Conservation (phyloP, 2,113 vertebrate species). For the Thermophis baileyi region DNA sequence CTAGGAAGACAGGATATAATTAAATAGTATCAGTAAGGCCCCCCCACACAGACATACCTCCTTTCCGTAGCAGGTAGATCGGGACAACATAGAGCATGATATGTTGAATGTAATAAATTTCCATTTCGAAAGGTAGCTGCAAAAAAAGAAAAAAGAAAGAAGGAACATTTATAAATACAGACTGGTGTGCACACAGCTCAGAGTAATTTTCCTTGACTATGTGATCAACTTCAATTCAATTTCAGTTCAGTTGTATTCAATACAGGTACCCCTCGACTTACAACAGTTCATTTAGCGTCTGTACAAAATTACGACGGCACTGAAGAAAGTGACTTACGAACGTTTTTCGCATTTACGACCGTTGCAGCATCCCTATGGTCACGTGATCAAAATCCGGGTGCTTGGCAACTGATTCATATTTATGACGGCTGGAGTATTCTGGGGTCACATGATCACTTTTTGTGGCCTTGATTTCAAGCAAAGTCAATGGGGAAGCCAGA, state of each 20-base stretch:
- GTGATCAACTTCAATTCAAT: conserved; percentile 65
- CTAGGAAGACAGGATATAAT: background rate
- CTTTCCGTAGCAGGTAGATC: conserved; percentile 92
- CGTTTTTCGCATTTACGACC: no score
- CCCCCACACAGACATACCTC: conserved; percentile 77
- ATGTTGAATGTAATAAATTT: conserved; percentile 98
- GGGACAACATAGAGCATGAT: conserved; percentile 96
- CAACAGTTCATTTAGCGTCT: no score
- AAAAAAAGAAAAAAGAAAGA: conserved; percentile 38
- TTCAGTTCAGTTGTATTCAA: conserved; percentile 58
- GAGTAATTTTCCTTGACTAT: conserved; percentile 68
- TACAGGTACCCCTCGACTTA: no score
- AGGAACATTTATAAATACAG: background rate
- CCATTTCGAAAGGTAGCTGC: conserved; percentile 95
- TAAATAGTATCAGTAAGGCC: background rate
- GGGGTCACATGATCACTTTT: no score
- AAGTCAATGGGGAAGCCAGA: no score
- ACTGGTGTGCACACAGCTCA: conserved; percentile 56
- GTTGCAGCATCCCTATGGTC: no score
- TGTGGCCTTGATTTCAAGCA: no score
- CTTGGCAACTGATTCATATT: no score
- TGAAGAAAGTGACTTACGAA: no score
- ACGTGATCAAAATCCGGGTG: no score
- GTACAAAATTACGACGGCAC: no score
- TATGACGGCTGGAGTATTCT: no score